Evolutionary conservation across 2,888 invertebrate species (phyloP).

Genomic region (Heliconius cydno): DNA sequence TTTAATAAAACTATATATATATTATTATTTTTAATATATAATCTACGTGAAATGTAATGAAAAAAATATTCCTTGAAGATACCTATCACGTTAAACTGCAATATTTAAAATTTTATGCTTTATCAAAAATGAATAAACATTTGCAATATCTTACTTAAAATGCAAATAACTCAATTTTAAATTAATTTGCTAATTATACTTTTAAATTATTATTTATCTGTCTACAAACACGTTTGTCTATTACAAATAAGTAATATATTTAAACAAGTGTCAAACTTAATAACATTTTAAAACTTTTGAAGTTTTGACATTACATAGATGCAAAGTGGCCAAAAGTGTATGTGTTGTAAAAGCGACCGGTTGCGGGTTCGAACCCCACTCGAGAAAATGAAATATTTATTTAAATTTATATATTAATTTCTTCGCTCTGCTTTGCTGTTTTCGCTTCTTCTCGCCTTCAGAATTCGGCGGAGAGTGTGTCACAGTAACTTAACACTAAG

Average conservation of each 20-base stretch:
- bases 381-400: too few species aligned
- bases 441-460: too few species aligned
- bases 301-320: too few species aligned
- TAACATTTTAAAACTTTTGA: too few species aligned
- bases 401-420: too few species aligned
- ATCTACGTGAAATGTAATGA: neutral
- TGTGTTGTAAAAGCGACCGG: too few species aligned
- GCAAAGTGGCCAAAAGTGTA: too few species aligned
- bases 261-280: neutral
- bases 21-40: neutral
- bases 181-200: neutral
- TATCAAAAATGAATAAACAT: neutral
- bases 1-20: neutral
- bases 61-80: neutral
- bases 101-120: neutral
- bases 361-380: too few species aligned
- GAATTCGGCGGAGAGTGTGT: too few species aligned
- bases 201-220: neutral
- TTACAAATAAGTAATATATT: neutral
- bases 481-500: too few species aligned
- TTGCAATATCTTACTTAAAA: neutral
- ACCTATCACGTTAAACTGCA: neutral
- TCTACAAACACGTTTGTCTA: neutral
- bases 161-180: neutral
- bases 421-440: too few species aligned